These are phyloP conservation scores for Cephalotes varians DNA, from an alignment of 2,888 invertebrate species.

Conservation along the genomic window DNA sequence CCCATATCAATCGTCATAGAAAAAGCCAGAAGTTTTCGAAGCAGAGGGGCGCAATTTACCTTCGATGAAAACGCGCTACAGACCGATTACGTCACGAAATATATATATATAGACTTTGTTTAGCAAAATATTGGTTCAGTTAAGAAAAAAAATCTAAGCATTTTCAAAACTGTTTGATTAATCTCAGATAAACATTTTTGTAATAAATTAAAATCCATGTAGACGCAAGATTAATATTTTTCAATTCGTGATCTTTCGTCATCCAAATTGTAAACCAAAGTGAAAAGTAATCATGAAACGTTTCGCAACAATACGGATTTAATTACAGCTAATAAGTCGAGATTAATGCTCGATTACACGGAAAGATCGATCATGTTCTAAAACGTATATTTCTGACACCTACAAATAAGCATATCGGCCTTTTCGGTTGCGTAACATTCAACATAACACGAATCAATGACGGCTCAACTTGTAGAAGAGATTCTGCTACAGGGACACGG, in stretches of 20 bases:
- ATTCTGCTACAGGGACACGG: constrained; percentile 9
- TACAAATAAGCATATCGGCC: neutral
- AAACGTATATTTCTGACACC: neutral
- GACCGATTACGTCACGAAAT: neutral
- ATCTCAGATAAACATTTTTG: neutral
- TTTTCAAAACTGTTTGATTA: neutral
- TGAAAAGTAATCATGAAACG: neutral
- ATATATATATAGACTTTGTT: neutral
- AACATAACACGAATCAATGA: constrained; percentile 21
- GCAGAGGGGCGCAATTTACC: neutral
- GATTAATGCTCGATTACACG: neutral
- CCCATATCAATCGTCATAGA: constrained; percentile 9
- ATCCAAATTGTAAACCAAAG: neutral
- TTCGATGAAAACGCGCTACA: neutral
- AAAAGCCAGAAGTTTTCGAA: constrained; percentile 30
- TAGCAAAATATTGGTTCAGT: neutral
- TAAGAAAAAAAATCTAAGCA: neutral
- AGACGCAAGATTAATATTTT: neutral
- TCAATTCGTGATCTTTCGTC: too few species aligned
- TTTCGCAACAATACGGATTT: neutral
- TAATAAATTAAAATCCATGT: neutral
- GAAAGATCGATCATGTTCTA: constrained; percentile 10
- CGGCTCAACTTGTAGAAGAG: neutral
- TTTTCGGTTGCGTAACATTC: constrained; percentile 12
- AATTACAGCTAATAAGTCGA: neutral